These are phyloP conservation scores for Hipparchia sbordonii DNA, from an alignment of 2,888 invertebrate genomes.

Conservation along the genomic window DNA sequence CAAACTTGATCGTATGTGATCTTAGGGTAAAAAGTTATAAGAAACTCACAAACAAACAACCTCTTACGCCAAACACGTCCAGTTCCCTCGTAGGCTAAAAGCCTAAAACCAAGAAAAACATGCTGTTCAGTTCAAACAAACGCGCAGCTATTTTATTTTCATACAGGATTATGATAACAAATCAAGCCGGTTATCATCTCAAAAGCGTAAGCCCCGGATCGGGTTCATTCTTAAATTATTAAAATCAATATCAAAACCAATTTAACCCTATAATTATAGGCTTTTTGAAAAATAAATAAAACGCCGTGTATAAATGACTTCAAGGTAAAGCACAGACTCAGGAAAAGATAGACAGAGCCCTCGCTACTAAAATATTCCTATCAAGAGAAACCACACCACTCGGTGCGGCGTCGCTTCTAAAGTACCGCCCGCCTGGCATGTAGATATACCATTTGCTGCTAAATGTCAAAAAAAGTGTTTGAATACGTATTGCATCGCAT, in stretches of 20 bases:
- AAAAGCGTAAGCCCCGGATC: slow-evolving; percentile 14
- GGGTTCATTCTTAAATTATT: slow-evolving; percentile 22
- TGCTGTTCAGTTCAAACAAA: not conserved
- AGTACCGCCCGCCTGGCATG: too few relatives aligned
- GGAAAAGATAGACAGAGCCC: not conserved
- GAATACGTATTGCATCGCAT: too few relatives aligned
- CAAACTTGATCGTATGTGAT: too few relatives aligned
- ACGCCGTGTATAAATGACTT: slow-evolving; percentile 22
- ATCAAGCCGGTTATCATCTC: slow-evolving; percentile 16
- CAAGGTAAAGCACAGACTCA: not conserved
- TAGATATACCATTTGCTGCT: too few relatives aligned
- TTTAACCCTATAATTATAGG: slow-evolving; percentile 26
- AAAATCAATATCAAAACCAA: slow-evolving; percentile 27
- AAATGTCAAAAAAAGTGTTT: too few relatives aligned
- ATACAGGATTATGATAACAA: slow-evolving; percentile 20
- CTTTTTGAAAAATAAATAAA: slow-evolving; percentile 28
- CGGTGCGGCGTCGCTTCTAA: too few relatives aligned
- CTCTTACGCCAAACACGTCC: too few relatives aligned
- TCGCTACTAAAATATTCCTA: not conserved
- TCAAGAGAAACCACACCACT: too few relatives aligned
- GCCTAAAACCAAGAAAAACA: too few relatives aligned
- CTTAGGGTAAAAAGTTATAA: not conserved
- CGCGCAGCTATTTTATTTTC: slow-evolving; percentile 1
- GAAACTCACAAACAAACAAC: too few relatives aligned
- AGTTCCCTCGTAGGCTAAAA: too few relatives aligned